phyloP scores from a whole-genome alignment of 2,888 invertebrate species.

The Ormyrus labotus region DNA sequence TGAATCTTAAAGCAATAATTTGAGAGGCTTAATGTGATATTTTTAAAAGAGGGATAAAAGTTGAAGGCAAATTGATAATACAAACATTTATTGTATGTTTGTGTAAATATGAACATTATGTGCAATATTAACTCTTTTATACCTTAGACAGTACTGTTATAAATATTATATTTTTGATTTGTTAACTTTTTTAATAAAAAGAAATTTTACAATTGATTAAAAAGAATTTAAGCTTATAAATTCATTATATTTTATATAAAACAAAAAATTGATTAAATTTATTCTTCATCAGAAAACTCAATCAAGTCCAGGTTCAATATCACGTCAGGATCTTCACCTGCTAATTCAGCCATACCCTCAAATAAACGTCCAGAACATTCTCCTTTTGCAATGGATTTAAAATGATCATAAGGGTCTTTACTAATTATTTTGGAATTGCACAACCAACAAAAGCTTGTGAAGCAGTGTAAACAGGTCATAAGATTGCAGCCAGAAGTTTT shows the following conservation, averaged over 20 bases:
- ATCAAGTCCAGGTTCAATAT: constrained; percentile 10
- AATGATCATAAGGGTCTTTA: constrained; percentile 64
- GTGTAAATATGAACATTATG: constrained; percentile 33
- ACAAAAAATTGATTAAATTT: not conserved
- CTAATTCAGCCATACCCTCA: constrained; percentile 49
- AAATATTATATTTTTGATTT: constrained; percentile 22
- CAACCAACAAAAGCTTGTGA: constrained; percentile 64
- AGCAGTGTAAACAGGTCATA: constrained; percentile 62
- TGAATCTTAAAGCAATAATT: not conserved
- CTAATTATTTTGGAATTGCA: constrained; percentile 59
- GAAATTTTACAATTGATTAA: constrained; percentile 1
- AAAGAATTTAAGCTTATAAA: not conserved
- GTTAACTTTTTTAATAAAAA: not conserved
- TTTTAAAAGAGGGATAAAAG: not conserved
- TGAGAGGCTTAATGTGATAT: constrained; percentile 21
- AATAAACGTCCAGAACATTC: constrained; percentile 62
- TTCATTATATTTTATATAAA: not conserved
- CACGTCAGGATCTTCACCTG: constrained; percentile 15
- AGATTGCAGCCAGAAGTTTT: constrained; percentile 65
- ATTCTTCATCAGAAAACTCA: not conserved
- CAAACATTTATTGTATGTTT: constrained; percentile 34
- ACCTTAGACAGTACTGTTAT: constrained; percentile 1
- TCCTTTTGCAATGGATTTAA: constrained; percentile 16
- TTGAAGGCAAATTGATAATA: constrained; percentile 8
- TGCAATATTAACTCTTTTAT: constrained; percentile 34